Evolutionary conservation across 1,140 invertebrate genomes (phyloP), one percentile per base, ranked within the genome.

Genomic region (Caenorhabditis inopinata): DNA sequence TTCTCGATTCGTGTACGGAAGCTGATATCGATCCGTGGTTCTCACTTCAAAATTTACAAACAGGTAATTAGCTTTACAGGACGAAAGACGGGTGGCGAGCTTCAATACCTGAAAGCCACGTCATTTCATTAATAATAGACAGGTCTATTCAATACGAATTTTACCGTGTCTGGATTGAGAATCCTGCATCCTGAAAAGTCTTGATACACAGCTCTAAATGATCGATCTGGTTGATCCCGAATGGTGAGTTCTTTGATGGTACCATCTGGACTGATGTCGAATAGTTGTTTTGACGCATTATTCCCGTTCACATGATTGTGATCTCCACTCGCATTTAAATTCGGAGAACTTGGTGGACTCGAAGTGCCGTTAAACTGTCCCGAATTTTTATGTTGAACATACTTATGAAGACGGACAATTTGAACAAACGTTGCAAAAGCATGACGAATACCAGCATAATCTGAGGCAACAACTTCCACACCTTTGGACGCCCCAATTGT

Each of bases 21-120:
- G 74, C 42, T 84, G 83, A 27, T 85, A 85, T n/a, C 83, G 73
- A 80, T 85, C 84, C 21, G 84, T 85, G 3, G 84, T 85, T 18
- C 84, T 81, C 16, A 85, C 82, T 78, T 85, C 84, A 49, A 85
- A 85, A 47, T 85, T 84, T 14, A 85, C 76, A 29, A 85, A 85
- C 2, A 85, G 58, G 68, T 85, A 84, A 47, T 84, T 85, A 14
- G 84, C 84, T 62, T 85, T 85, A 32, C 79, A 81, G 21, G 84
- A 82, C 47, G 68, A 73, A 12, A 85, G 38, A 35, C 84, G 51
- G 2, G 83, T 82, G 1, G 79, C 82, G 1, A 85, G 27, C 53
- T 79, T 75, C 14, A 85, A 68, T 11, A 84, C 32, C 83, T 84
- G 38, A 77, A 84, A 38, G n/a, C n/a, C n/a, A n/a, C n/a, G n/a